Evolutionary conservation across 2,888 invertebrate genomes (phyloP).

Genomic region (Agriopis aurantiaria): DNA sequence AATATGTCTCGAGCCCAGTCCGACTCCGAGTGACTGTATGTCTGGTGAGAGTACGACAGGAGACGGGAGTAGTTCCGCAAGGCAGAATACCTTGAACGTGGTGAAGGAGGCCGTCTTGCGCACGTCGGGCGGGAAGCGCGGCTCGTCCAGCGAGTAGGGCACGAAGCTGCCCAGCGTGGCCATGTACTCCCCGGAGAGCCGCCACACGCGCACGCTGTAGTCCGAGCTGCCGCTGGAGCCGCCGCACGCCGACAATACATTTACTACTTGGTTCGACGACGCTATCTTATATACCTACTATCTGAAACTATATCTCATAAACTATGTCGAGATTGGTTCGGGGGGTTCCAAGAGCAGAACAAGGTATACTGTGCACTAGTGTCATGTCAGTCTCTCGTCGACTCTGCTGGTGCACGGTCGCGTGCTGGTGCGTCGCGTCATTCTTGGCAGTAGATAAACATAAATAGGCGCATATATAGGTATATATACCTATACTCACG

Average conservation of each 20-base stretch:
- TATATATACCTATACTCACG: too few relatives aligned
- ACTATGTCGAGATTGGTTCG: too few relatives aligned
- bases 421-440: too few relatives aligned
- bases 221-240: constrained; percentile 88
- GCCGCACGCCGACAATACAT: background rate
- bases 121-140: constrained; percentile 90
- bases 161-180: constrained; percentile 91
- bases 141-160: constrained; percentile 86
- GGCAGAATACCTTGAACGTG: constrained; percentile 88
- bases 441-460: too few relatives aligned
- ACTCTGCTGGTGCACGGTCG: too few relatives aligned
- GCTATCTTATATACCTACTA: too few relatives aligned
- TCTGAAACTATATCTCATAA: too few relatives aligned
- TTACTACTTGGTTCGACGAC: background rate
- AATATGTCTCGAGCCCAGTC: too few relatives aligned
- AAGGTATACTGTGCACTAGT: too few relatives aligned
- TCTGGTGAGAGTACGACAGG: background rate
- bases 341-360: too few relatives aligned
- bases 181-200: constrained; percentile 89
- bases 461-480: too few relatives aligned
- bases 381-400: too few relatives aligned
- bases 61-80: background rate
- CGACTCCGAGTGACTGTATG: background rate
- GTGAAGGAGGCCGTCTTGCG: constrained; percentile 91
- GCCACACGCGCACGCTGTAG: constrained; percentile 92